Conservation (phyloP, 2,113 vertebrate genomes). For the Athene cunicularia region DNA sequence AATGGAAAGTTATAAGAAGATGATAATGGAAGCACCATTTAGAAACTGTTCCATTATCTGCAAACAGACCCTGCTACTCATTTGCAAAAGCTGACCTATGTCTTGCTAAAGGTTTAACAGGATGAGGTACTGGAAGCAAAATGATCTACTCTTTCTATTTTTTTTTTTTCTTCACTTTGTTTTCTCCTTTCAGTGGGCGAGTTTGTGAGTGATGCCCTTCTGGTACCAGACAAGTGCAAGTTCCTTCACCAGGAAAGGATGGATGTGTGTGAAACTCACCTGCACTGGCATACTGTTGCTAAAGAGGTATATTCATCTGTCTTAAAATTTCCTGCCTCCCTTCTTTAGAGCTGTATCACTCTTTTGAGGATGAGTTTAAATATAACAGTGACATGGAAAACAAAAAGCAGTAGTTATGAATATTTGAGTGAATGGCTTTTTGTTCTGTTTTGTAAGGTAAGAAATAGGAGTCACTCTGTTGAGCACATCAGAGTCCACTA, state of each 20-base stretch:
- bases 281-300: constrained; percentile 98
- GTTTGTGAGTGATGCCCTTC: constrained; percentile 97
- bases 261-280: constrained; percentile 97
- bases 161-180: not conserved
- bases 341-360: not conserved
- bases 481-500: not conserved
- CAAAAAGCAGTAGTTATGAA: not conserved
- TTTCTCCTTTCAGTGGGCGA: constrained; percentile 86
- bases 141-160: not conserved
- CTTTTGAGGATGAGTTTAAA: not conserved
- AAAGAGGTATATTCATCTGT: constrained; percentile 86
- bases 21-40: not conserved
- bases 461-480: not conserved
- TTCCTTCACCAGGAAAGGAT: constrained; percentile 98
- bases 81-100: not conserved
- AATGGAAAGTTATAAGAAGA: not conserved
- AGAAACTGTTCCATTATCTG: not conserved
- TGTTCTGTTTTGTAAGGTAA: not conserved
- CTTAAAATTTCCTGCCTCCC: not conserved
- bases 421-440: not conserved
- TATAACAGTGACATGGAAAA: not conserved
- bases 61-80: not conserved
- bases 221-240: constrained; percentile 97
- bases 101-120: not conserved
- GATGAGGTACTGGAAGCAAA: not conserved